Conservation (phyloP, 2,113 vertebrate species). For the Donacobius atricapilla region DNA sequence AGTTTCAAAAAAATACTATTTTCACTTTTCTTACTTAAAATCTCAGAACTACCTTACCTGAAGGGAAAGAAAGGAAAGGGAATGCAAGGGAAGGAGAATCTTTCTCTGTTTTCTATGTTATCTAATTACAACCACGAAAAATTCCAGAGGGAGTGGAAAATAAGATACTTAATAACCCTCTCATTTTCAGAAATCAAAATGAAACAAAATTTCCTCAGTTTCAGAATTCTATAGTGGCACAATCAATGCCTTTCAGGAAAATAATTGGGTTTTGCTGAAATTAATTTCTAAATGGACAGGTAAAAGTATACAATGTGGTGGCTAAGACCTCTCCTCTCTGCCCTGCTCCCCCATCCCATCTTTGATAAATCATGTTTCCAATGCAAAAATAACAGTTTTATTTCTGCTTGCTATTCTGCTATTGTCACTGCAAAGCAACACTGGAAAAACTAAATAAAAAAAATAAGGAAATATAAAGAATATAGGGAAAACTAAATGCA, state of each 20-base stretch:
- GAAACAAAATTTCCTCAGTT: neutral
- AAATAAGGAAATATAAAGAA: neutral
- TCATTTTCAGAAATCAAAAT: neutral
- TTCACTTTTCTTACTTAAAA: neutral
- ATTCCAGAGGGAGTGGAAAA: neutral
- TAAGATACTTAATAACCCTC: neutral
- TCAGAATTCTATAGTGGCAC: neutral
- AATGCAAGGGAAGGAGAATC: neutral
- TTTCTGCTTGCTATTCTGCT: neutral
- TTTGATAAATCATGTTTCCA: neutral
- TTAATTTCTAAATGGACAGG: neutral
- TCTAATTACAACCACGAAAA: neutral
- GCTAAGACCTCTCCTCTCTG: neutral
- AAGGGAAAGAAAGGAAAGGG: neutral
- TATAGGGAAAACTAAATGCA: neutral
- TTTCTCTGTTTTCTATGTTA: neutral
- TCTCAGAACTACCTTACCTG: neutral
- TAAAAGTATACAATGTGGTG: neutral
- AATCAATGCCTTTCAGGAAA: neutral
- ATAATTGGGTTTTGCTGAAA: neutral
- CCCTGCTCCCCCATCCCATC: fast-evolving
- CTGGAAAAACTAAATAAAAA: neutral
- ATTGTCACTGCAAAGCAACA: neutral
- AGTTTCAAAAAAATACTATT: neutral
- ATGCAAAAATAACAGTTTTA: neutral